Evolutionary conservation across 1,140 invertebrate genomes (phyloP).

Genomic region (Phocides pigmalion): DNA sequence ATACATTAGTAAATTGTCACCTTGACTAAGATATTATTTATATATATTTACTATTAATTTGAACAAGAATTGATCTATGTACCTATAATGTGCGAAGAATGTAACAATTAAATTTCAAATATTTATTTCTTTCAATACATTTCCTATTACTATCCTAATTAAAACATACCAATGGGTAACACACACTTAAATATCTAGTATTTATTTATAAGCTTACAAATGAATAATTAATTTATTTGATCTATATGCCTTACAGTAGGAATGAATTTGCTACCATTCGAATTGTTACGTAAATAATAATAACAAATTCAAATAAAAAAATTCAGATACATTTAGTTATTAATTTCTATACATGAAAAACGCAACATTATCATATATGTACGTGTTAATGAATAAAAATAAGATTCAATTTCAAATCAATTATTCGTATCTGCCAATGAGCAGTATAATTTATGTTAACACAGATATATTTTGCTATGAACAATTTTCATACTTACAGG

Average conservation of each 20-base stretch:
- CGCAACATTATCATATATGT: slow-evolving; percentile 14
- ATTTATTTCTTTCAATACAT: too few relatives aligned
- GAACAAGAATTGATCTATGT: too few relatives aligned
- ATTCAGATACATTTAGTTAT: slow-evolving; percentile 18
- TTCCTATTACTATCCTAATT: too few relatives aligned
- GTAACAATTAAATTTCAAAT: too few relatives aligned
- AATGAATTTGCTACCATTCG: slow-evolving; percentile 41
- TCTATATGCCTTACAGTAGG: slow-evolving; percentile 59
- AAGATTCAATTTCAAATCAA: slow-evolving; percentile 7
- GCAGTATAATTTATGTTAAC: too few relatives aligned
- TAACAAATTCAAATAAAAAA: slow-evolving; percentile 33
- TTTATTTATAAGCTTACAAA: slow-evolving; percentile 57
- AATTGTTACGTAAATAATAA: slow-evolving; percentile 31
- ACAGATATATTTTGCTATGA: too few relatives aligned
- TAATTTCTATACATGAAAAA: slow-evolving; percentile 12
- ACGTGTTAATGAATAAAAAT: slow-evolving; percentile 17
- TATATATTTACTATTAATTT: too few relatives aligned
- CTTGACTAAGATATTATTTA: too few relatives aligned
- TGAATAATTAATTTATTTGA: slow-evolving; percentile 71
- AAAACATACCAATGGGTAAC: slow-evolving; percentile 33
- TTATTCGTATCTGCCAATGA: background rate
- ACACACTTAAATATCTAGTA: slow-evolving; percentile 29
- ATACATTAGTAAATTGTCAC: too few relatives aligned
- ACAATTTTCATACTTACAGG: too few relatives aligned
- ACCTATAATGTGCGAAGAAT: too few relatives aligned